Base-by-base conservation (phyloP, 2,113 vertebrate species). In the Centropus unirufus region DNA sequence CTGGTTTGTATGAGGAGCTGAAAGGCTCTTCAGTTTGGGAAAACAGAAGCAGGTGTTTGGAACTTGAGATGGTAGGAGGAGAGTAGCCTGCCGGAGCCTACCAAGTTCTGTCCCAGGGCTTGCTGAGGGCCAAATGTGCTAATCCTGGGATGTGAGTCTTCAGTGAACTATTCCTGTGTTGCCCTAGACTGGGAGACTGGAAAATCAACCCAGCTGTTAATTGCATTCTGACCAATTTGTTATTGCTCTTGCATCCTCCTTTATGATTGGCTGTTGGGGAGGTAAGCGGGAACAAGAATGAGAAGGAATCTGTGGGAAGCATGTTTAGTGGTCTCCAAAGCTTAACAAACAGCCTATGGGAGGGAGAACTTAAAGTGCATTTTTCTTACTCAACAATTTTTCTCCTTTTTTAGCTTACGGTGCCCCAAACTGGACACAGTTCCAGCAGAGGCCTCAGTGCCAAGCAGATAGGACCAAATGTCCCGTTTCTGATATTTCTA, bases 1-100 rank as follows among this genome's bases (percentile, higher is more conserved):
- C 62, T 92, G n/a, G 46, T 62, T 90, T 87, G n/a, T 82, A 46
- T 90, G 54, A 75, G 44, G 62, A 90, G 54, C 74, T 92, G 81
- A 91, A 93, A 92, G 44, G 27, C 9, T 78, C 3, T 39, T 84
- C 4, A 1, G 12, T 75, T 79, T 73, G n/a, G 36, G 62, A 94
- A 89, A 79, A 64, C 24, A 79, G 64, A 77, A 92, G n/a, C 44
- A 64, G 36, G 19, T 95, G 58, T 76, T 49, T 1, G 19, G 62
- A 89, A 75, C 18, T 27, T 9, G 14, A 83, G 54, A 26, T 3
- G 3, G 30, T 9, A 49, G 40, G 64, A 59, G 11, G 67, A 82
- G 23, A 91, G n/a, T 47, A 93, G 85, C 47, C 47, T 83, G 73
- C 77, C 87, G 81, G 40, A 91, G 54, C 34, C 44, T 42, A 34